A percentile compares a stretch with the other conserved stretches of the same genome.
Evolutionary conservation across 2,113 vertebrate species (phyloP).

Genomic region (Narcine bancroftii): DNA sequence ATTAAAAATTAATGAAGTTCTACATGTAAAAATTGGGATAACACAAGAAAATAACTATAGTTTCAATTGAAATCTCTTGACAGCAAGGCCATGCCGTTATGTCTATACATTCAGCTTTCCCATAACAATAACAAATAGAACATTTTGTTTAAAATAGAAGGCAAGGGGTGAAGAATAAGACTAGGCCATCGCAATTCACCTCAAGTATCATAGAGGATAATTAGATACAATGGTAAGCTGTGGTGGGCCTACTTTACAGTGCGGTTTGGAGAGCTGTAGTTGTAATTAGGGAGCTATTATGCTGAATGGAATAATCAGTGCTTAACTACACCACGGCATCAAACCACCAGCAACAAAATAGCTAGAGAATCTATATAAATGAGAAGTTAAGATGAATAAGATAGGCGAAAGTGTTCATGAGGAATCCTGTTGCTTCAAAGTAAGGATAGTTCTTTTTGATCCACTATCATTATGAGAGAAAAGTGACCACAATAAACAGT

Average conservation of each 20-base stretch:
- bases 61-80: not conserved
- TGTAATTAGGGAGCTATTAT: constrained; percentile 53
- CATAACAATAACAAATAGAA: constrained; percentile 11
- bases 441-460: not conserved
- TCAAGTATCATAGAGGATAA: constrained; percentile 56
- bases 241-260: constrained; percentile 50
- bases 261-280: constrained; percentile 47
- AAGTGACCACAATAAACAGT: constrained; percentile 4
- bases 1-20: not conserved
- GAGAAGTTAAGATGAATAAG: constrained; percentile 24
- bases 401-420: constrained; percentile 1
- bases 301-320: constrained; percentile 51
- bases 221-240: constrained; percentile 51
- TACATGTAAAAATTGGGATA: not conserved
- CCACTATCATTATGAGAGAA: not conserved
- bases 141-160: constrained; percentile 38
- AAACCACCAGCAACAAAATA: constrained; percentile 31
- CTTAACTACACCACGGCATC: constrained; percentile 34
- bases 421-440: not conserved
- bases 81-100: not conserved
- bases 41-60: not conserved
- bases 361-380: constrained; percentile 30
- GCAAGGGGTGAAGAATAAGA: constrained; percentile 45
- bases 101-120: not conserved
- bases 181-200: constrained; percentile 49